These are phyloP conservation scores for Agriopis leucophaearia DNA, from an alignment of 2,888 invertebrate species.

Conservation along the genomic window DNA sequence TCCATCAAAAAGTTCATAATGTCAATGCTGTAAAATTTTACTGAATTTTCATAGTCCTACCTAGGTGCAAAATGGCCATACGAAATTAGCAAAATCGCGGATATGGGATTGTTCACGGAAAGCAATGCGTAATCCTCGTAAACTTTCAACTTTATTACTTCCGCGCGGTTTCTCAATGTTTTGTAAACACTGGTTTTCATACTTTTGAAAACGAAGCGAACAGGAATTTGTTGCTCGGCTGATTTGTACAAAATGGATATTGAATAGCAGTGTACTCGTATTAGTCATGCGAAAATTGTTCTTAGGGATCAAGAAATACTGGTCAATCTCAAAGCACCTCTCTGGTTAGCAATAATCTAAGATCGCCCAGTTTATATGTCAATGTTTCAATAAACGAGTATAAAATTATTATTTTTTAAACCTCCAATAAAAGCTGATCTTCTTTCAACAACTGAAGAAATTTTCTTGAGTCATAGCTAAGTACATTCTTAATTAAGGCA, in stretches of 20 bases:
- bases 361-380: too few species aligned
- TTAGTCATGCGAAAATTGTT: not conserved
- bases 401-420: not conserved
- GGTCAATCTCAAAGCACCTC: not conserved
- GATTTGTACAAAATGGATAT: not conserved
- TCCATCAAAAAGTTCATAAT: not conserved
- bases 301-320: not conserved
- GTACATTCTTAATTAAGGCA: too few species aligned
- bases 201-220: not conserved
- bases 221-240: not conserved
- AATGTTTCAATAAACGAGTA: too few species aligned
- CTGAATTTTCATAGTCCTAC: not conserved
- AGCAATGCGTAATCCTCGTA: slow-evolving; percentile 7
- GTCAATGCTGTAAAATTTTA: slow-evolving; percentile 1
- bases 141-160: slow-evolving; percentile 17
- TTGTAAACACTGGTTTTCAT: slow-evolving; percentile 18
- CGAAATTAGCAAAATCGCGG: not conserved
- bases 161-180: slow-evolving; percentile 14
- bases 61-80: not conserved
- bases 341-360: not conserved
- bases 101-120: not conserved
- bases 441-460: too few species aligned
- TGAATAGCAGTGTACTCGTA: not conserved
- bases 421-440: too few species aligned
- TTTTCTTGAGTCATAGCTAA: too few species aligned